Base-by-base conservation (phyloP, 2,888 invertebrate genomes). In the Megamerina dolium region DNA sequence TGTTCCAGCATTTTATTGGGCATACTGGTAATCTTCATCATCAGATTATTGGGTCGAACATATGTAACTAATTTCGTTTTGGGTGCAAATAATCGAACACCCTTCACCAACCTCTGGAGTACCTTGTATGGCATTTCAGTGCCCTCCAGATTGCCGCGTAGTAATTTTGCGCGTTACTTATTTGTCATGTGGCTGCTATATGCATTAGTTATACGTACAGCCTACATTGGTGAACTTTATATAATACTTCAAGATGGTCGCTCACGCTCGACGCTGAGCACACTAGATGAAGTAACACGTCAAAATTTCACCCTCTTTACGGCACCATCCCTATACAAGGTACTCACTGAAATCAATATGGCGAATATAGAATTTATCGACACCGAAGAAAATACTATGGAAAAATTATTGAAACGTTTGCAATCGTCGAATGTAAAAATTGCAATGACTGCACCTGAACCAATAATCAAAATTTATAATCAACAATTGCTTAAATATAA, bases 101-200 rank as follows among this genome's bases (percentile, higher is more conserved):
- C 67, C 1, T 54, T 59, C 32, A 55, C 57, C 9, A 57, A 60
- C 17, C 34, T 67, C 8, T 54, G 63, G 47, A 50, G 41, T 20
- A 54, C 51, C 1, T 34, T 67, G 13, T 32, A 64, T 26, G 68
- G 65, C n/a, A 51, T 53, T n/a, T 30, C 48, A 5, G n/a, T 58
- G 6, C 51, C 55, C 3, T 18, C 36, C 4, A 42, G 43, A 12
- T 44, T 55, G 37, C 66, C 68, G 2, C 46, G 51, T 10, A 50
- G 61, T 1, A 68, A 60, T 31, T 67, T 68, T 32, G 63, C 68
- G 0, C 61, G 68, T 0, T 66, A 54, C n/a, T 27, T 68, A n/a
- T 50, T 68, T 2, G 31, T 55, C 0, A 1, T 65, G 5, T 68
- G 68, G 67, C 36, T 68, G 4, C 14, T 63, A 1, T 55, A 60